phyloP scores from a whole-genome alignment of 1,140 invertebrate species.

The Dolichoris vasculosae region DNA sequence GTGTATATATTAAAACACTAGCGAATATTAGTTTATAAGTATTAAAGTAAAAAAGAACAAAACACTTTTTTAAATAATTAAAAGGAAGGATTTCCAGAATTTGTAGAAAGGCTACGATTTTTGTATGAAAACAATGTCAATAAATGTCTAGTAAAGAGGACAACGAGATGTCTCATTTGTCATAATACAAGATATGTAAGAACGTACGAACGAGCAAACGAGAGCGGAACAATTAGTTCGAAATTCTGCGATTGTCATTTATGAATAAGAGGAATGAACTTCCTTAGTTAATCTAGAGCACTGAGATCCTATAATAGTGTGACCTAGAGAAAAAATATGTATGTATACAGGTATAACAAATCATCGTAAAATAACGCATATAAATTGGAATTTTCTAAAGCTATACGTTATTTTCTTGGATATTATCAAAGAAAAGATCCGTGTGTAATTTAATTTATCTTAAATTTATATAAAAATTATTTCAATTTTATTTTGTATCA shows the following conservation, averaged over 20 bases:
- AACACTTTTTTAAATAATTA: neutral
- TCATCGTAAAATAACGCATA: too few relatives aligned
- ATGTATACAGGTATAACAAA: too few relatives aligned
- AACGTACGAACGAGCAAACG: constrained; percentile 2
- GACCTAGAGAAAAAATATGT: neutral
- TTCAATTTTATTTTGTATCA: neutral
- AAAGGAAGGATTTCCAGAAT: neutral
- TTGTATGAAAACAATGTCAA: constrained; percentile 32
- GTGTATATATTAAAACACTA: neutral
- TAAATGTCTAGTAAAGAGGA: constrained; percentile 28
- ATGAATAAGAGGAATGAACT: constrained; percentile 13
- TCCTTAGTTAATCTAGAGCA: neutral
- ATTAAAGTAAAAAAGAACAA: neutral
- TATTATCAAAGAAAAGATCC: too few relatives aligned
- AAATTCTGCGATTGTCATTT: constrained; percentile 2
- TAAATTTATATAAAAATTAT: too few relatives aligned
- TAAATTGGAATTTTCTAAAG: too few relatives aligned
- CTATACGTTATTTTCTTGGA: too few relatives aligned
- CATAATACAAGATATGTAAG: constrained; percentile 24
- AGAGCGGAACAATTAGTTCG: constrained; percentile 17
- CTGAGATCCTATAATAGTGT: neutral
- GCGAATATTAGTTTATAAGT: neutral
- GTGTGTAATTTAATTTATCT: too few relatives aligned
- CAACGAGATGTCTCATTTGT: constrained; percentile 29
- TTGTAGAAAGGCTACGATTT: neutral